Conservation (phyloP, 1,140 invertebrate species). For the Panagrolaimus sp. region DNA sequence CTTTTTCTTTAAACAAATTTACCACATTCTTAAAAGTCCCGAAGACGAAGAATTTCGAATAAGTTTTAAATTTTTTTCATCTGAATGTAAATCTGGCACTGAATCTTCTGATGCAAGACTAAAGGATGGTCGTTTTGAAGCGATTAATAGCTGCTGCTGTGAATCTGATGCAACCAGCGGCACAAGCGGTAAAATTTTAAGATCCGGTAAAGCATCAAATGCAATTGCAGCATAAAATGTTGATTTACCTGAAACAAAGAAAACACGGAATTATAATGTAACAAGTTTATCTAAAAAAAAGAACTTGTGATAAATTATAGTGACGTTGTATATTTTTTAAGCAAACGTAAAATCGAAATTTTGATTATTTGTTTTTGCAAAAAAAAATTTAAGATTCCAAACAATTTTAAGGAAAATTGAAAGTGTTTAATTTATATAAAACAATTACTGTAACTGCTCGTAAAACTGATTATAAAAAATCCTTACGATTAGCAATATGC, state of each 20-base stretch:
- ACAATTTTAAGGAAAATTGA: no score
- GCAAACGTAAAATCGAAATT: no score
- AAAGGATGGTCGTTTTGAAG: constrained; percentile 29
- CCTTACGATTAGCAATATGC: constrained; percentile 40
- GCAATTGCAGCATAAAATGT: constrained; percentile 47
- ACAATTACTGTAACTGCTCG: neutral
- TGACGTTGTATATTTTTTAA: no score
- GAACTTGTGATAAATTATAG: no score
- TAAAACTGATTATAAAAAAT: neutral
- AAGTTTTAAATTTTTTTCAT: constrained; percentile 49
- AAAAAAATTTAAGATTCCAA: no score
- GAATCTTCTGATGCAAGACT: constrained; percentile 44
- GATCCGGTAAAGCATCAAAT: constrained; percentile 52
- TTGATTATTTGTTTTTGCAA: no score
- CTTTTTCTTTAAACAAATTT: no score
- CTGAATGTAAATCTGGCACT: constrained; percentile 53
- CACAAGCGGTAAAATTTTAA: constrained; percentile 31
- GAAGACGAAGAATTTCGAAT: constrained; percentile 32
- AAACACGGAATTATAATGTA: no score
- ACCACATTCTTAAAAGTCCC: constrained; percentile 40
- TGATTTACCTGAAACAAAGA: constrained; percentile 42
- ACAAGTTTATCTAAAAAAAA: no score
- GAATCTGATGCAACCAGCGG: neutral
- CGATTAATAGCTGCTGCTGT: constrained; percentile 17
- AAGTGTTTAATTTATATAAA: no score